phyloP scores from a whole-genome alignment of 92 coral and sea anemone species.

The Umimayanthus kanabou region DNA sequence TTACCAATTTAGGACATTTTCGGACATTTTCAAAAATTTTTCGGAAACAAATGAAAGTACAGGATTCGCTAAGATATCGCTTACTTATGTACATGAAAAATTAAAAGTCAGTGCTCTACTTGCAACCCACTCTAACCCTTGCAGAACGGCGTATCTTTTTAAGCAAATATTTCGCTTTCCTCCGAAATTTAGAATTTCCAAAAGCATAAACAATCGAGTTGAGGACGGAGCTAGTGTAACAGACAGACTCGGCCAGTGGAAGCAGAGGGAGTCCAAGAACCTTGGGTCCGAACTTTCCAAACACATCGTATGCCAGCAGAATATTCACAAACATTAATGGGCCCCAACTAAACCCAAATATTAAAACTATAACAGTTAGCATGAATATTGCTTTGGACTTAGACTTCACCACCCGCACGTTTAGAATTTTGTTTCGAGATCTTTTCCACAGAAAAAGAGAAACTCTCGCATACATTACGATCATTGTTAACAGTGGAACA shows the following conservation, averaged over 20 bases:
- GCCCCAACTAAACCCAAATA: slow-evolving; percentile 76
- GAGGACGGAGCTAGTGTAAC: slow-evolving; percentile 62
- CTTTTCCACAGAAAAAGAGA: slow-evolving; percentile 41
- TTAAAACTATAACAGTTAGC: slow-evolving; percentile 54
- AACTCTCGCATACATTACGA: slow-evolving; percentile 39
- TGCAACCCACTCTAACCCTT: background rate
- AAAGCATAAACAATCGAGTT: slow-evolving; percentile 70
- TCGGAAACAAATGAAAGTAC: too few relatives aligned
- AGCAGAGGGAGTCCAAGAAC: slow-evolving; percentile 19
- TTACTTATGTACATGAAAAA: too few relatives aligned
- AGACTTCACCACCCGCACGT: slow-evolving; percentile 38
- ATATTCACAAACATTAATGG: slow-evolving; percentile 65
- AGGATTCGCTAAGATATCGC: too few relatives aligned
- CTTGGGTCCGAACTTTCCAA: background rate
- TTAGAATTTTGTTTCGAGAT: slow-evolving; percentile 37
- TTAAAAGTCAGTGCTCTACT: background rate
- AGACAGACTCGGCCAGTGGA: slow-evolving; percentile 50
- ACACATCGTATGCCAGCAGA: slow-evolving; percentile 9
- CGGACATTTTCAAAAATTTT: too few relatives aligned
- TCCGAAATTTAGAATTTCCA: slow-evolving; percentile 66
- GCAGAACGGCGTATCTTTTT: background rate
- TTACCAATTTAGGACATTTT: too few relatives aligned
- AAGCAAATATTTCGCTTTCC: slow-evolving; percentile 10
- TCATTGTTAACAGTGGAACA: slow-evolving; percentile 46
- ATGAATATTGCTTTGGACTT: slow-evolving; percentile 58